Base-by-base conservation (phyloP, 2,113 vertebrate genomes). In the Micronycteris hirsuta region DNA sequence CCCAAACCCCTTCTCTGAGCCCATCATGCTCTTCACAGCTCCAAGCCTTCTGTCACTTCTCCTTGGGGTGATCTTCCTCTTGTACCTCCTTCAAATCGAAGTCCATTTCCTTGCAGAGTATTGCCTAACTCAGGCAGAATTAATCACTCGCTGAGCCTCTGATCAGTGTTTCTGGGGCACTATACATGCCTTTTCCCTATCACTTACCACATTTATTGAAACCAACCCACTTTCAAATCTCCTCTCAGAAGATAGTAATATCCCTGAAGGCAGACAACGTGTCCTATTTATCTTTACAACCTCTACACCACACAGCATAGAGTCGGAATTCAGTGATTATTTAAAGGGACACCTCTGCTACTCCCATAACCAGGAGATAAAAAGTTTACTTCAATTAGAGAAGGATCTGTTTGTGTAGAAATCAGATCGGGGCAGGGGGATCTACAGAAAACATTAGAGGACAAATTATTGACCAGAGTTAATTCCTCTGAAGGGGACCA, bases 141-240 rank as follows among this genome's bases (percentile, higher is more conserved):
- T 47, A 96, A 93, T 77, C 67, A 74, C 70, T 81, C 41, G 74
- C 31, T 71, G 74, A 74, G 70, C 4, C 49, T 94, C 24, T 81
- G 54, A 68, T 92, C 31, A 86, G 52, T 26, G 24, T 92, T 90
- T 49, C 80, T 67, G 24, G 52, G 58, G 77, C 49, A 71, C 68
- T 76, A 17, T n/a, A 28, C 65, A 74, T 36, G 74, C 43, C 43
- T 96, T 88, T 97, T 92, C 89, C 89, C 68, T 56, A 83, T 76
- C 78, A 91, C 68, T 97, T 91, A 94, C 63, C 95, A 95, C 65
- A 96, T 96, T 96, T 95, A 91, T 86, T 96, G 89, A 97, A 97
- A 95, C 49, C n/a, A 96, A 97, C 80, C 82, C 93, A 96, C 68
- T 93, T 95, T 94, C 43, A 91, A 52, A 56, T 95, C 82, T 94